These are phyloP conservation scores for Decapterus maruadsi DNA, from an alignment of 2,797 vertebrate genomes.

Conservation along the genomic window DNA sequence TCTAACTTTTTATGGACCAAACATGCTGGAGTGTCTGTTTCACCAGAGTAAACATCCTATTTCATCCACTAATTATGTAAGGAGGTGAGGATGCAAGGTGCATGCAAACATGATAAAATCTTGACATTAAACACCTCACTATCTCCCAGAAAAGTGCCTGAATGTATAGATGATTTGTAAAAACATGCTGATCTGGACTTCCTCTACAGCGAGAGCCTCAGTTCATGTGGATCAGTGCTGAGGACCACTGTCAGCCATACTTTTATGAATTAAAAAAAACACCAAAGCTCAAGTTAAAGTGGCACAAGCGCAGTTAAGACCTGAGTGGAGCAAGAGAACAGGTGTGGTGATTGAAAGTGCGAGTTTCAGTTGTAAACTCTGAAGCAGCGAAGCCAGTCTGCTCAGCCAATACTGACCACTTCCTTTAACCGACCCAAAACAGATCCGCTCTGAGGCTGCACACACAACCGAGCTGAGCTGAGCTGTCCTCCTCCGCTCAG, in stretches of 20 bases:
- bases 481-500: constrained; percentile 32
- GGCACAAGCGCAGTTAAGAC: constrained; percentile 35
- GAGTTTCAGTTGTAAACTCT: constrained; percentile 76
- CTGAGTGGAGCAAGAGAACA: constrained; percentile 56
- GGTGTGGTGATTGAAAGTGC: constrained; percentile 61
- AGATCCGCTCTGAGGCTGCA: constrained; percentile 44
- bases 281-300: not conserved
- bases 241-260: not conserved
- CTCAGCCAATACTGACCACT: constrained; percentile 84
- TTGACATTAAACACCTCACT: not conserved
- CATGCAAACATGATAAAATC: not conserved
- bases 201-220: not conserved
- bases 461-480: not conserved
- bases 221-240: not conserved
- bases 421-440: constrained; percentile 75
- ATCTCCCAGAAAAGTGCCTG: not conserved
- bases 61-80: not conserved
- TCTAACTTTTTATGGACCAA: not conserved
- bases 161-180: not conserved
- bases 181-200: not conserved
- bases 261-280: not conserved
- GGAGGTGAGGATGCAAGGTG: not conserved
- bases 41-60: not conserved
- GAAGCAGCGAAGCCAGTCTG: constrained; percentile 74
- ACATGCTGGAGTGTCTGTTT: not conserved